phyloP scores from a whole-genome alignment of 2,113 vertebrate species.

The Phrynosoma platyrhinos region DNA sequence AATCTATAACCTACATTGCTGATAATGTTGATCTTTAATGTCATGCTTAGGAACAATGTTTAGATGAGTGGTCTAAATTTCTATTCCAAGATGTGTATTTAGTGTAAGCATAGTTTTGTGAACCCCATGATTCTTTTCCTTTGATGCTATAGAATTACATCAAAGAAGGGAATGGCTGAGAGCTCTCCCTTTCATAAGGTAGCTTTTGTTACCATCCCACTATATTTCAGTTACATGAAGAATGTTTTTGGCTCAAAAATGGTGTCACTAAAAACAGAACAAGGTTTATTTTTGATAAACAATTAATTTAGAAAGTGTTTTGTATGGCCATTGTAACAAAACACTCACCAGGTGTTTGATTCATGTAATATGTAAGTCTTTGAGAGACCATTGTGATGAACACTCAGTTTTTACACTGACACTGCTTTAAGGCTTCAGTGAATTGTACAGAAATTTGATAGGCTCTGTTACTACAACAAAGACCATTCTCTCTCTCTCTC shows the following conservation, averaged over 20 bases:
- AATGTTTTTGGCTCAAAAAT: background rate
- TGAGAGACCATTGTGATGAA: background rate
- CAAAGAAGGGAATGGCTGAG: background rate
- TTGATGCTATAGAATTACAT: background rate
- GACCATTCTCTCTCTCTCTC: background rate
- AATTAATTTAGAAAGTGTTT: background rate
- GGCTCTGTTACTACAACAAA: background rate
- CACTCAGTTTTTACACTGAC: fast-evolving
- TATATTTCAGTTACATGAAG: background rate
- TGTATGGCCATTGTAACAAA: background rate
- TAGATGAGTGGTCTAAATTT: background rate
- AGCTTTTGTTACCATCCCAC: background rate
- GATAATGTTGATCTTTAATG: background rate
- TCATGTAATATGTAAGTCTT: fast-evolving
- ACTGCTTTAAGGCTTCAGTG: background rate
- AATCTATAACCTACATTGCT: background rate
- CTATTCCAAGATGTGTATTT: background rate
- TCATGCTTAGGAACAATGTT: background rate
- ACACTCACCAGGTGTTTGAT: background rate
- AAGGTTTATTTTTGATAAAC: background rate
- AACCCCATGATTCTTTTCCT: background rate
- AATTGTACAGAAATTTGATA: fast-evolving
- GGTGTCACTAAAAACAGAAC: background rate
- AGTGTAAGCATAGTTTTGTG: background rate
- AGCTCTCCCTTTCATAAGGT: background rate